These are phyloP conservation scores for Procavia capensis DNA, from an alignment of 2,113 vertebrate genomes.

Conservation along the genomic window DNA sequence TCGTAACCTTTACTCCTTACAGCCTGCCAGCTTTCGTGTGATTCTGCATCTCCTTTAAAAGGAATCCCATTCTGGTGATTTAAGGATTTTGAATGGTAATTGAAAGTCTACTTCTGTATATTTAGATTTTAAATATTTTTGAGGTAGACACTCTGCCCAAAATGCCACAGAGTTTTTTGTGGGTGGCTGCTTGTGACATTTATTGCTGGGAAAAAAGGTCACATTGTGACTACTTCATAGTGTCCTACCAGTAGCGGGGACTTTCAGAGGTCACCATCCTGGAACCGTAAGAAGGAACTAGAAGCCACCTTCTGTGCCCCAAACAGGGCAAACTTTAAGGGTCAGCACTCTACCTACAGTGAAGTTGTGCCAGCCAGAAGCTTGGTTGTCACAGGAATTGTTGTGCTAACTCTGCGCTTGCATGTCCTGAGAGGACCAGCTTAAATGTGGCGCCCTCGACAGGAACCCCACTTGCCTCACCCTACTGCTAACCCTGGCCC, in stretches of 20 bases:
- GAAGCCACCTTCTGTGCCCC: neutral
- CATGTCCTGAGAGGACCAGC: neutral
- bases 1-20: slow-evolving; percentile 23
- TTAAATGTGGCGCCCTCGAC: neutral
- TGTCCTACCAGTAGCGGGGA: neutral
- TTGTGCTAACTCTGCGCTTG: neutral
- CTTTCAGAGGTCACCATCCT: neutral
- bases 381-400: neutral
- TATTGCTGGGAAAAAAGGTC: neutral
- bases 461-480: neutral
- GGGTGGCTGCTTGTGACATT: neutral
- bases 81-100: neutral
- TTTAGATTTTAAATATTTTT: slow-evolving; percentile 28
- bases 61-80: slow-evolving; percentile 9
- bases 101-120: neutral
- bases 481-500: neutral
- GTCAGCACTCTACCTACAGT: neutral
- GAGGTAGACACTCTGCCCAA: neutral
- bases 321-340: neutral
- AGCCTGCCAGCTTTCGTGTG: neutral
- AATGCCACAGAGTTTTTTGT: neutral
- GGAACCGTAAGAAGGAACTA: neutral
- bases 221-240: neutral
- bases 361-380: neutral
- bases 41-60: slow-evolving; percentile 39